Conservation (phyloP, 1,140 invertebrate species). For the Scaptomyza montana region DNA sequence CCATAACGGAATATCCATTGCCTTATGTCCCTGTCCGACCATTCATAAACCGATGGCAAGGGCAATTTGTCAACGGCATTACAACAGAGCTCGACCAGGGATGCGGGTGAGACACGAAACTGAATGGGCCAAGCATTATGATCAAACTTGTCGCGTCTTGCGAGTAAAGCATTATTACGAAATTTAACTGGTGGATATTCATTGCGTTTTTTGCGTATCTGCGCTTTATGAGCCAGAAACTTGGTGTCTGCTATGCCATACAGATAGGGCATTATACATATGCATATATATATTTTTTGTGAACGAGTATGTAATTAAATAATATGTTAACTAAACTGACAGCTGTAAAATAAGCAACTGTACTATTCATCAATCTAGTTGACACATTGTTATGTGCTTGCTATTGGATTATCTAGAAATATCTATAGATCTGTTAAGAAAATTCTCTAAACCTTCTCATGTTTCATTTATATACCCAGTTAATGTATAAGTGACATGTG, state of each 20-base stretch:
- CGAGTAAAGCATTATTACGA: slow-evolving; percentile 19
- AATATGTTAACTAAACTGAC: neutral
- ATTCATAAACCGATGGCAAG: slow-evolving; percentile 56
- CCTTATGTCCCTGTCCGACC: slow-evolving; percentile 58
- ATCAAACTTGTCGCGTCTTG: slow-evolving; percentile 45
- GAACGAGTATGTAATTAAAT: neutral
- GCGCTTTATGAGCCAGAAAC: slow-evolving; percentile 26
- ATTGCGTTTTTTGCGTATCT: neutral
- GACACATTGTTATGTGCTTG: neutral
- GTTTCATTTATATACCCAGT: slow-evolving; percentile 10
- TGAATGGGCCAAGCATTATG: slow-evolving; percentile 57
- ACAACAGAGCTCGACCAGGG: slow-evolving; percentile 50
- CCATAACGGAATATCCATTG: slow-evolving; percentile 59
- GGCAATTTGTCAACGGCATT: slow-evolving; percentile 61
- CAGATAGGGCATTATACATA: slow-evolving; percentile 55
- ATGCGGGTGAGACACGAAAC: slow-evolving; percentile 45
- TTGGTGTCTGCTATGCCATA: slow-evolving; percentile 71
- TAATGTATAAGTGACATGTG: neutral
- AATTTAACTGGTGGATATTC: slow-evolving; percentile 37
- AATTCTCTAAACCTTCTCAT: slow-evolving; percentile 2
- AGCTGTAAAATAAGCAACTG: neutral
- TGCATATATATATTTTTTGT: neutral
- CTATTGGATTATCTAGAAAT: neutral
- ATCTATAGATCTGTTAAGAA: too few relatives aligned
- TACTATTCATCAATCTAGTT: neutral